Base-by-base conservation (phyloP, 2,113 vertebrate genomes). In the Turnix velox region DNA sequence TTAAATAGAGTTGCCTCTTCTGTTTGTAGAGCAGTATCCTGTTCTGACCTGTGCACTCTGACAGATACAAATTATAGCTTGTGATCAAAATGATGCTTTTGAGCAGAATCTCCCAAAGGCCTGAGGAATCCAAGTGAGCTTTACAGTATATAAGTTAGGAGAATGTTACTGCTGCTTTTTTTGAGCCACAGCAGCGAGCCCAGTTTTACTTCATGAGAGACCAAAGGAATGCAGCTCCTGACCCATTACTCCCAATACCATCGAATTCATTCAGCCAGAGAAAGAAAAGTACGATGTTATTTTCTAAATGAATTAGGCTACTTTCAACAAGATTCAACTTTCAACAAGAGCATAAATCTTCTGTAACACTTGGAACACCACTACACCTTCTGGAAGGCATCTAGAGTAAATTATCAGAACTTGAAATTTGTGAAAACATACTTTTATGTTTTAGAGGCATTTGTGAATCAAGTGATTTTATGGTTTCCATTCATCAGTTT, bases 1-100 rank as follows among this genome's bases (percentile, higher is more conserved):
- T 92, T 84, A 93, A 90, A 94, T 63, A 95, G 84, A 87, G 65
- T 57, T 78, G 85, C 81, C 49, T 88, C 42, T 74, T 75, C 83
- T 85, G 37, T 76, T 75, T 79, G 76, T 74, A 89, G 92, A 76
- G 59, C 48, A 67, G 57, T 76, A 80, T 83, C 87, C 93, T 67
- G 40, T 37, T 92, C 81, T 83, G 84, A 94, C 66, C 93, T 67
- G 37, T 51, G 61, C 59, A 45, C 28, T 86, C 84, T 88, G 85
- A 91, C 87, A 92, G 75, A 80, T 90, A 94, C 28, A 90, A 83
- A 87, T 93, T 92, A 89, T 1, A 84, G 58, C 81, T 85, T 1
- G 15, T 73, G 30, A 92, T 46, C 22, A 87, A 91, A 90, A 87
- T 55, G 27, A 66, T 3, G 35, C 10, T 73, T 68, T 73, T 71